These are phyloP conservation scores for Sicus ferrugineus DNA, from an alignment of 2,888 invertebrate species.

Conservation along the genomic window DNA sequence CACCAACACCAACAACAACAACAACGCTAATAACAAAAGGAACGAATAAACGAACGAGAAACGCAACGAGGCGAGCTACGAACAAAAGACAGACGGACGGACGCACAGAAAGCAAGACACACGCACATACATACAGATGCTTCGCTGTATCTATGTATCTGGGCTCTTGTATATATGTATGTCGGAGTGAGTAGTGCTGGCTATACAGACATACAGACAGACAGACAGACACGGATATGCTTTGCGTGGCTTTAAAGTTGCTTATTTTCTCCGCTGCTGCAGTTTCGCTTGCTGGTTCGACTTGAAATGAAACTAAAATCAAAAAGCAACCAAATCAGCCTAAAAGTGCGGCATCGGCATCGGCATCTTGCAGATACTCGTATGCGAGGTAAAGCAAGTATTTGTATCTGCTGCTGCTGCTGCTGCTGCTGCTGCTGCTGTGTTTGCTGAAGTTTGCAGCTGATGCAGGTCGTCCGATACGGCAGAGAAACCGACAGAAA, in stretches of 20 bases:
- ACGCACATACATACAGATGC: not conserved
- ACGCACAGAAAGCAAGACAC: not conserved
- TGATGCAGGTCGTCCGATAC: not conserved
- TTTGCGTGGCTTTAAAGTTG: slow-evolving; percentile 5
- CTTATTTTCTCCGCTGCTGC: not conserved
- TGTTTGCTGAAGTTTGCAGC: not conserved
- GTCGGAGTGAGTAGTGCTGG: not conserved
- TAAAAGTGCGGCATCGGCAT: slow-evolving; percentile 24
- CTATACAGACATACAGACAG: not conserved
- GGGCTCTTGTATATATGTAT: too few relatives aligned
- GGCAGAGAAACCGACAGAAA: not conserved
- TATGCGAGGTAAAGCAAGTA: not conserved
- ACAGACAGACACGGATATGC: slow-evolving; percentile 26
- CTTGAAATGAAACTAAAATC: not conserved
- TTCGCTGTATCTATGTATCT: not conserved
- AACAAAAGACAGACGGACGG: slow-evolving; percentile 13
- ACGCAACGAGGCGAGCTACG: slow-evolving; percentile 24
- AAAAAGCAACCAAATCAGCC: not conserved
- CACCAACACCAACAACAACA: slow-evolving; percentile 15
- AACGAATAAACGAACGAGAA: slow-evolving; percentile 23
- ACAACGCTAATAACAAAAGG: slow-evolving; percentile 6
- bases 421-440: not conserved
- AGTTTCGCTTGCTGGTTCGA: not conserved
- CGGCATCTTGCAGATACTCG: slow-evolving; percentile 22
- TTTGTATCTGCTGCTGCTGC: not conserved